Conservation (phyloP, 2,797 vertebrate species). For the Esox lucius region DNA sequence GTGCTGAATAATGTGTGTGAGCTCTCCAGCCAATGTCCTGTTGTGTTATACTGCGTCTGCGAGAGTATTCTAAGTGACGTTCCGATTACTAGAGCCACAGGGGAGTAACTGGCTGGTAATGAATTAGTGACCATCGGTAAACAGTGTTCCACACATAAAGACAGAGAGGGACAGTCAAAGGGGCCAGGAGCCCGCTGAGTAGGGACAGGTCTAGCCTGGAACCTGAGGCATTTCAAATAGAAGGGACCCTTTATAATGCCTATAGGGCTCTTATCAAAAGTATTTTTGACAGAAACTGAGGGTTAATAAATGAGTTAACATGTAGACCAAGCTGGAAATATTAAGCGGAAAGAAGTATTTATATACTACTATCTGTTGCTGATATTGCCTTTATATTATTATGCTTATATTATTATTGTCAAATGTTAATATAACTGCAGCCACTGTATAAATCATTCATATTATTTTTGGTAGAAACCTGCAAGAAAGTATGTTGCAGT, state of each 20-base stretch:
- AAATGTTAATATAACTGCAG: too few relatives aligned
- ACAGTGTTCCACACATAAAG: conserved; percentile 25
- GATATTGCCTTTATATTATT: too few relatives aligned
- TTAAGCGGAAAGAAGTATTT: too few relatives aligned
- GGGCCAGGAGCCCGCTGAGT: conserved; percentile 16
- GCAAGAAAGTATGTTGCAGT: too few relatives aligned
- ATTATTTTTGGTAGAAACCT: too few relatives aligned
- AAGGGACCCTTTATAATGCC: neutral
- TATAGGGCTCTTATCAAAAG: neutral
- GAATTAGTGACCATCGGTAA: conserved; percentile 45
- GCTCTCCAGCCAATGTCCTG: neutral
- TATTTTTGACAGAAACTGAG: neutral
- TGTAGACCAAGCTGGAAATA: neutral
- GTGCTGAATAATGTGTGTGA: neutral
- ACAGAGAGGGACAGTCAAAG: conserved; percentile 35
- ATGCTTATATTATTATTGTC: too few relatives aligned
- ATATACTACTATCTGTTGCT: too few relatives aligned
- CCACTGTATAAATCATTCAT: too few relatives aligned
- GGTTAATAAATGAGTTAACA: conserved; percentile 27
- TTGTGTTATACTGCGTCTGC: neutral
- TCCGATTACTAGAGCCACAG: conserved; percentile 48
- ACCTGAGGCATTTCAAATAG: neutral
- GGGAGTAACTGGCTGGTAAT: conserved; percentile 33
- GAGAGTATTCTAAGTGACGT: conserved; percentile 17
- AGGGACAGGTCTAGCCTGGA: conserved; percentile 23